Conservation (phyloP, 2,797 vertebrate species). For the Gymnodraco acuticeps region DNA sequence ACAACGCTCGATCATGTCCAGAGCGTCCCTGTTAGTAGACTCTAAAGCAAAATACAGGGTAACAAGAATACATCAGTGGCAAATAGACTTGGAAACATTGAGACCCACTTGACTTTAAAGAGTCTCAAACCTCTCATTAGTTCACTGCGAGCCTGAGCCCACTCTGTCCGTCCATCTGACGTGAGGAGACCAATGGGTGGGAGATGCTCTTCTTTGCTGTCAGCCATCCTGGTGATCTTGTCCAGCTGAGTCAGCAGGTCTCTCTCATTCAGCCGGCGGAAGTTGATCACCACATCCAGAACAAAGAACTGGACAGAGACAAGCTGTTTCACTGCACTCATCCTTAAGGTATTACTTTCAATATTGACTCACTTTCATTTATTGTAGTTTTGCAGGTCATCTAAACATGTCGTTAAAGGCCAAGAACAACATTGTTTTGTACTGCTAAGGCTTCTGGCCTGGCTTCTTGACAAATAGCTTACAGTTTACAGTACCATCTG, state of each 20-base stretch:
- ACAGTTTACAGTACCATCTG: slow-evolving; percentile 9
- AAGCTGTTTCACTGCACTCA: slow-evolving; percentile 8
- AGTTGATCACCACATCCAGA: slow-evolving; percentile 97
- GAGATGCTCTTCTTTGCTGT: slow-evolving; percentile 88
- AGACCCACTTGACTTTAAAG: background rate
- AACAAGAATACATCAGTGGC: background rate
- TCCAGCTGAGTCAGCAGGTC: slow-evolving; percentile 95
- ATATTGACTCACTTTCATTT: background rate
- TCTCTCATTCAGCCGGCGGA: slow-evolving; percentile 93
- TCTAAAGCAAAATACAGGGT: slow-evolving; percentile 78
- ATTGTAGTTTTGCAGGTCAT: background rate
- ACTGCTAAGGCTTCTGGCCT: background rate
- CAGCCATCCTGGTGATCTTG: slow-evolving; percentile 94
- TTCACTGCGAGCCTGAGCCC: slow-evolving; percentile 91
- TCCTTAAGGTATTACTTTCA: background rate
- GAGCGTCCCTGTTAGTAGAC: slow-evolving; percentile 96
- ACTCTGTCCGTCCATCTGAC: slow-evolving; percentile 92
- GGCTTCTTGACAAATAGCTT: slow-evolving; percentile 36
- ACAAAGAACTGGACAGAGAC: slow-evolving; percentile 93
- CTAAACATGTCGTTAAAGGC: too few species aligned
- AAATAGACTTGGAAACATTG: background rate
- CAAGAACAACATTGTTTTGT: too few species aligned
- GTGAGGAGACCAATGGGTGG: slow-evolving; percentile 95
- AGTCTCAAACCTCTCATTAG: slow-evolving; percentile 91
- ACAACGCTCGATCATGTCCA: slow-evolving; percentile 97